Conservation (phyloP, 2,888 invertebrate genomes). For the Geophilus truncorum region DNA sequence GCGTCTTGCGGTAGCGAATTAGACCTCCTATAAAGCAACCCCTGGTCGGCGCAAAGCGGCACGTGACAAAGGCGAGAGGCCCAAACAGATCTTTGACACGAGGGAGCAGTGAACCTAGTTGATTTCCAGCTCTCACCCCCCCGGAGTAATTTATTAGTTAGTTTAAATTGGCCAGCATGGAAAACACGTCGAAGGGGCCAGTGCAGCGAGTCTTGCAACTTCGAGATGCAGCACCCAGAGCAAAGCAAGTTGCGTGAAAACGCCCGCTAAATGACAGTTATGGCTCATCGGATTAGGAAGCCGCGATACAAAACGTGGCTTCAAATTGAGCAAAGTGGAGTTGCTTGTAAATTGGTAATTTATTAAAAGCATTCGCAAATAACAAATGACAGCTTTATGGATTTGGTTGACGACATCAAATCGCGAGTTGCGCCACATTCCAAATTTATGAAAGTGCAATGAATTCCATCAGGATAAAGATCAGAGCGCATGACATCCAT, state of each 20-base stretch:
- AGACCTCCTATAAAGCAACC: background rate
- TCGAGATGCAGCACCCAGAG: background rate
- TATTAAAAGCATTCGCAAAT: constrained; percentile 21
- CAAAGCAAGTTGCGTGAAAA: background rate
- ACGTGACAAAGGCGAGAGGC: background rate
- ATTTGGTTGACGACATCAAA: constrained; percentile 27
- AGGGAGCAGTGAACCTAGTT: background rate
- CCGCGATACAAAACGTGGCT: background rate
- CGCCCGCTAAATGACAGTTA: background rate
- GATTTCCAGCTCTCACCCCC: background rate
- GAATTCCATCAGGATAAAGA: constrained; percentile 7
- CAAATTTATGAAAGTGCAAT: constrained; percentile 22
- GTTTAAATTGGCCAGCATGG: background rate
- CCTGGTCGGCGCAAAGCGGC: background rate
- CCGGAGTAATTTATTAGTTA: background rate
- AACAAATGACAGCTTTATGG: constrained; percentile 27
- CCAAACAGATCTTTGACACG: background rate
- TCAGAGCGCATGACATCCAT: constrained; percentile 1
- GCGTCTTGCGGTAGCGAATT: background rate
- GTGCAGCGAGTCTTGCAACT: background rate
- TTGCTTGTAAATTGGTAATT: constrained; percentile 25
- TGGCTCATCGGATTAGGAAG: background rate
- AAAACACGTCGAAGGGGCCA: background rate
- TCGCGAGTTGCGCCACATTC: constrained; percentile 4
- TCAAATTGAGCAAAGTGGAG: constrained; percentile 19